Percentiles rank a stretch among this genome's conserved stretches.
Evolutionary conservation across 1,140 invertebrate species (phyloP).

Genomic region (Drosophila erecta): DNA sequence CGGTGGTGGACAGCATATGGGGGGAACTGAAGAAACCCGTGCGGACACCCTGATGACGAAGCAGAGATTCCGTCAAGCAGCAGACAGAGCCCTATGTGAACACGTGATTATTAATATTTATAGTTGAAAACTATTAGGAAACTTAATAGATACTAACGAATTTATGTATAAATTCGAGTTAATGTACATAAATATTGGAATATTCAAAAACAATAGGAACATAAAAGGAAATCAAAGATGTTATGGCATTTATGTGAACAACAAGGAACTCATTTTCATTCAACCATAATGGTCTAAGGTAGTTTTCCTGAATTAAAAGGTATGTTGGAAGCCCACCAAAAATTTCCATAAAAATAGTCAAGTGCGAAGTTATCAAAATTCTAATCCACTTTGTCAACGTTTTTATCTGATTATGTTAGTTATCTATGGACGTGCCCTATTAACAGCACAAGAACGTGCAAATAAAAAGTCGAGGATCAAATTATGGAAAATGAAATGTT

Average conservation of each 20-base stretch:
- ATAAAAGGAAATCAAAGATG: not conserved
- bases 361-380: conserved; percentile 11
- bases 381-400: not conserved
- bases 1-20: conserved; percentile 96
- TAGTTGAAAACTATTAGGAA: not conserved
- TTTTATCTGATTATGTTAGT: conserved; percentile 28
- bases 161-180: too few species aligned
- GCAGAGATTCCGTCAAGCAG: conserved; percentile 95
- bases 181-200: too few species aligned
- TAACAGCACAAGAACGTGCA: not conserved
- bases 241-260: too few species aligned
- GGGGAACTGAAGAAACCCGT: conserved; percentile 99
- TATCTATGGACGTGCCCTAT: conserved; percentile 18
- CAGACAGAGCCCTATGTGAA: conserved; percentile 93
- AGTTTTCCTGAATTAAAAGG: not conserved
- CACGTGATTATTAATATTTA: not conserved
- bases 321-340: not conserved
- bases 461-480: conserved; percentile 37
- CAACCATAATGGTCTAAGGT: too few species aligned
- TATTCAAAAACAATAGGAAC: not conserved
- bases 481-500: conserved; percentile 1
- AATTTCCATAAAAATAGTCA: not conserved
- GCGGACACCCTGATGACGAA: conserved; percentile 92
- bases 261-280: not conserved
- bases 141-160: too few species aligned